These are phyloP conservation scores for Drosophila lutescens DNA, from an alignment of 2,888 invertebrate species.

Conservation along the genomic window DNA sequence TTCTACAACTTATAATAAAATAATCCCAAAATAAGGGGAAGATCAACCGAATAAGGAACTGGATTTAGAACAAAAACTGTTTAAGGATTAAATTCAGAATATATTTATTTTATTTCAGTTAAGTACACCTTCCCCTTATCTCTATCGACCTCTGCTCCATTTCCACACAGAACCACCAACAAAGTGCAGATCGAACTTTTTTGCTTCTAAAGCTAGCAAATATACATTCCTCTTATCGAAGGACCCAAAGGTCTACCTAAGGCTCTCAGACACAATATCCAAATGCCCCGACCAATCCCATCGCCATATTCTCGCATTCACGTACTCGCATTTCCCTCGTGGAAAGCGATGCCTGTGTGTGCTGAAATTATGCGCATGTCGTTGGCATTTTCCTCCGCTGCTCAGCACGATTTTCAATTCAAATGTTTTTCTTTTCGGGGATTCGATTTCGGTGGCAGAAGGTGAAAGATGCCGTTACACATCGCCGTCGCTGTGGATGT, in stretches of 20 bases:
- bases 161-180: conserved; percentile 13
- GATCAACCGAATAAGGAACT: no score
- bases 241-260: conserved; percentile 46
- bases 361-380: conserved; percentile 56
- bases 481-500: conserved; percentile 9
- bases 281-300: conserved; percentile 30
- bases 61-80: no score
- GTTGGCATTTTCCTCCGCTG: conserved; percentile 56
- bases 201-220: conserved; percentile 14
- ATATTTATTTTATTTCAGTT: no score
- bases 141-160: neutral
- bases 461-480: conserved; percentile 32
- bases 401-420: conserved; percentile 70
- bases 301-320: conserved; percentile 22
- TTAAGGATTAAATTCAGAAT: no score
- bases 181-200: conserved; percentile 35
- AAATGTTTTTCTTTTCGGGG: conserved; percentile 50
- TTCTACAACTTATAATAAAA: no score
- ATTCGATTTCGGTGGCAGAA: conserved; percentile 49
- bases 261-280: conserved; percentile 30
- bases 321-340: conserved; percentile 55
- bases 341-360: conserved; percentile 47
- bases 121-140: no score
- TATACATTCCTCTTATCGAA: conserved; percentile 33
- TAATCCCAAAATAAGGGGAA: no score